These are phyloP conservation scores for Uromys caudimaculatus DNA, from an alignment of 2,797 vertebrate genomes.

Conservation along the genomic window DNA sequence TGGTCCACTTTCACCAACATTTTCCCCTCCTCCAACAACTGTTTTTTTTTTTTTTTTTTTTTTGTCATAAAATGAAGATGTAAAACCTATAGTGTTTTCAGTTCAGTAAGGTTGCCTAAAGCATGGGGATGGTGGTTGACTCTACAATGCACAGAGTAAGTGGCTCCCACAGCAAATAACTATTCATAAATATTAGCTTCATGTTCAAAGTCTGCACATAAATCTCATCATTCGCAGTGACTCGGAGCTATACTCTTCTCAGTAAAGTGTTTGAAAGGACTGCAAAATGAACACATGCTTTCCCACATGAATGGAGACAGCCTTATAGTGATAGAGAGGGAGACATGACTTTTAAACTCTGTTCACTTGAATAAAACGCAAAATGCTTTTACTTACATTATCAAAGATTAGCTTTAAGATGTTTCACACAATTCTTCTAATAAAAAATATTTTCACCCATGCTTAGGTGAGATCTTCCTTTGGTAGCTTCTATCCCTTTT, in stretches of 20 bases:
- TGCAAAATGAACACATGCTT: neutral
- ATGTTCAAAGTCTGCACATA: neutral
- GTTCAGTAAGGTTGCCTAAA: neutral
- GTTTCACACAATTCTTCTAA: neutral
- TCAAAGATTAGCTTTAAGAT: neutral
- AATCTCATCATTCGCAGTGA: neutral
- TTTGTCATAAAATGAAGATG: neutral
- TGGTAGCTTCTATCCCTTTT: neutral
- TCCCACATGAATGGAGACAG: neutral
- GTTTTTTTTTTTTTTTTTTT: no score
- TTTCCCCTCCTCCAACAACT: neutral
- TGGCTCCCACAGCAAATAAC: neutral
- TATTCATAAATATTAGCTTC: neutral
- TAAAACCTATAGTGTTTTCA: neutral
- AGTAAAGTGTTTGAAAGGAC: neutral
- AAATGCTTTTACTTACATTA: neutral
- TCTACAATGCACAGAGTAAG: neutral
- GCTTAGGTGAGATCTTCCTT: neutral
- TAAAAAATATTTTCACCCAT: neutral
- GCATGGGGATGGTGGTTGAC: no score
- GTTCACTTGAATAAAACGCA: neutral
- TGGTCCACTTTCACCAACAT: rapidly evolving
- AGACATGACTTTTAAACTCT: neutral
- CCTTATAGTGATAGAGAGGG: neutral
- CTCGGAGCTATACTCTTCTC: no score